These are phyloP conservation scores for Sebastiscus albofasciatus DNA, from an alignment of 2,797 vertebrate genomes.

Conservation along the genomic window DNA sequence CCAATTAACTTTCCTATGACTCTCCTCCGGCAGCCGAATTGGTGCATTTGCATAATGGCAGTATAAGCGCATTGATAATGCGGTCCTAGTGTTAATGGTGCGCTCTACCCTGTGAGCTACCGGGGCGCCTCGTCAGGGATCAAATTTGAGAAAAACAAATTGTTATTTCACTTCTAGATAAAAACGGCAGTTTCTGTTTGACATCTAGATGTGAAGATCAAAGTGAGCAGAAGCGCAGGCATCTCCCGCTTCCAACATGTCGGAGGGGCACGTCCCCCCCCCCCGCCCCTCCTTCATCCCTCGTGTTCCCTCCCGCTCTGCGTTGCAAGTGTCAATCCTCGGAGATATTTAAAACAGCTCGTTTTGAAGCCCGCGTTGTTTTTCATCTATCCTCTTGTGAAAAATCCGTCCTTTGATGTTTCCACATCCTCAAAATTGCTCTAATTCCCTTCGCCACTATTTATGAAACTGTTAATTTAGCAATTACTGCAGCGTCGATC, in stretches of 20 bases:
- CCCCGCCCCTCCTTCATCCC: not conserved
- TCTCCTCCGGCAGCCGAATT: no score
- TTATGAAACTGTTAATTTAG: constrained; percentile 65
- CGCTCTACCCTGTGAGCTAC: not conserved
- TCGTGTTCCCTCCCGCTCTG: not conserved
- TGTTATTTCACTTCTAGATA: constrained; percentile 17
- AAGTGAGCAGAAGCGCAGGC: constrained; percentile 27
- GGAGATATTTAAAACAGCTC: constrained; percentile 52
- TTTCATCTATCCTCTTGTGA: constrained; percentile 41
- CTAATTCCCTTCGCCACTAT: constrained; percentile 48
- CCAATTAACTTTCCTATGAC: no score
- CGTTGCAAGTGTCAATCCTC: constrained; percentile 27
- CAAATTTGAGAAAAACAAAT: not conserved
- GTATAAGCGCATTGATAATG: no score
- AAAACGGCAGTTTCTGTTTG: constrained; percentile 5
- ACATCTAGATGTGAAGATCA: constrained; percentile 29
- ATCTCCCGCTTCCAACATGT: not conserved
- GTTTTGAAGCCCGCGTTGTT: constrained; percentile 38
- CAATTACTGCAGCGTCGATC: constrained; percentile 50
- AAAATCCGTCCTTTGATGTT: constrained; percentile 60
- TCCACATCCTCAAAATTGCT: constrained; percentile 45
- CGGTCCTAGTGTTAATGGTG: not conserved
- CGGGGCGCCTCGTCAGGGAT: not conserved
- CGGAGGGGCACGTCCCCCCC: not conserved
- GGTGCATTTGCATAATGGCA: no score